phyloP scores from a whole-genome alignment of 64 coral and sea anemone species.

The Stylophora pistillata region DNA sequence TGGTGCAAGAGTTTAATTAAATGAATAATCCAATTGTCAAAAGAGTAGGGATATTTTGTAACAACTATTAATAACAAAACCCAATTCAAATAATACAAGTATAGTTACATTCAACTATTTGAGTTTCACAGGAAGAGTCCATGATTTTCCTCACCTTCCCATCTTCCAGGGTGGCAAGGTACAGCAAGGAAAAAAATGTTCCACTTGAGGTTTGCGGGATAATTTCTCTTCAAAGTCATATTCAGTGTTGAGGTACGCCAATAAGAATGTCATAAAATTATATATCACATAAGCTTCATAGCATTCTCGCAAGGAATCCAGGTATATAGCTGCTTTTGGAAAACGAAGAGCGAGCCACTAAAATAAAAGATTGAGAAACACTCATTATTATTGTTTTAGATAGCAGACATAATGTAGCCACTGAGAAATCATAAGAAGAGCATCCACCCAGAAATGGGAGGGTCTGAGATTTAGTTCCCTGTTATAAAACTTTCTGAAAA shows the following conservation, averaged over 20 bases:
- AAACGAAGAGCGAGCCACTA: constrained; percentile 96
- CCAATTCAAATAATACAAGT: no score
- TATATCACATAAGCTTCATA: constrained; percentile 97
- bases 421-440: no score
- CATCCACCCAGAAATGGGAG: no score
- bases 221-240: constrained; percentile 75
- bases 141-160: constrained; percentile 58
- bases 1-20: no score
- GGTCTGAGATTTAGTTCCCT: no score
- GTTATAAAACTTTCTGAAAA: no score
- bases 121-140: neutral
- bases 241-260: constrained; percentile 71
- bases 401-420: no score
- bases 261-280: constrained; percentile 88
- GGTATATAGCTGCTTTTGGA: constrained; percentile 94
- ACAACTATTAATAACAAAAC: no score
- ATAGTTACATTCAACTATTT: no score
- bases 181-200: constrained; percentile 95
- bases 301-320: constrained; percentile 93
- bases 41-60: no score
- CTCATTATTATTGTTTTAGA: neutral
- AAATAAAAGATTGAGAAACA: constrained; percentile 26
- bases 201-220: constrained; percentile 71
- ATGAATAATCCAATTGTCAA: no score
- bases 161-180: constrained; percentile 80